phyloP scores from a whole-genome alignment of 2,888 invertebrate genomes.

The Volucella zonaria region DNA sequence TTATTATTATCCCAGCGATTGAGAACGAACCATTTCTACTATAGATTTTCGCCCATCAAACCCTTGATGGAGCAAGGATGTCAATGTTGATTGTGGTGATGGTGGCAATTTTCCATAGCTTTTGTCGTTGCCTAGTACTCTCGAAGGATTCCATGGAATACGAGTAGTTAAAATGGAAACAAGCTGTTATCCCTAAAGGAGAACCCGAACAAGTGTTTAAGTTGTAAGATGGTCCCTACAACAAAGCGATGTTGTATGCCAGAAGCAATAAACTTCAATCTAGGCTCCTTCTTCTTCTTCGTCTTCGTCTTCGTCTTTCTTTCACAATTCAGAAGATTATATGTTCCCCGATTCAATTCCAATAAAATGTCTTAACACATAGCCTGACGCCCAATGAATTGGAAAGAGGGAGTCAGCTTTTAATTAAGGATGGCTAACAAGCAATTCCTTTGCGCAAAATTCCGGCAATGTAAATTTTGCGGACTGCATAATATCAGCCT shows the following conservation, averaged over 20 bases:
- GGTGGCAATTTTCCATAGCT: conserved; percentile 15
- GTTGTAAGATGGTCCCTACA: conserved; percentile 40
- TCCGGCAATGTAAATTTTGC: conserved; percentile 64
- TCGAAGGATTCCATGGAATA: background rate
- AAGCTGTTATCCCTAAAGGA: conserved; percentile 41
- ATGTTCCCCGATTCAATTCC: conserved; percentile 33
- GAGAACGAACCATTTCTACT: conserved; percentile 9
- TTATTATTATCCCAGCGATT: conserved; percentile 48
- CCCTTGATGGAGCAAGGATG: background rate
- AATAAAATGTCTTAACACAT: conserved; percentile 40
- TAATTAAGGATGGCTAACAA: conserved; percentile 60
- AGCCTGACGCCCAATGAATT: background rate
- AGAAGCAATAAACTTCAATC: conserved; percentile 32
- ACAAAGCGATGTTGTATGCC: conserved; percentile 49
- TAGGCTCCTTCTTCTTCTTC: background rate
- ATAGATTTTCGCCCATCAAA: background rate
- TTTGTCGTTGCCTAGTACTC: conserved; percentile 1
- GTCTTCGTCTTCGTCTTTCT: background rate
- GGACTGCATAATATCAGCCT: conserved; percentile 64
- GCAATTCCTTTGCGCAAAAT: conserved; percentile 61
- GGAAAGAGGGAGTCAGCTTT: conserved; percentile 21
- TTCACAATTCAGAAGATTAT: conserved; percentile 8
- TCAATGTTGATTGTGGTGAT: conserved; percentile 28
- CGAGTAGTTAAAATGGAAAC: conserved; percentile 18
- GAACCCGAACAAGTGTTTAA: conserved; percentile 53